Evolutionary conservation across 2,113 vertebrate genomes (phyloP), one percentile per base, ranked within the genome.

Genomic region (Bubo blakistoni): DNA sequence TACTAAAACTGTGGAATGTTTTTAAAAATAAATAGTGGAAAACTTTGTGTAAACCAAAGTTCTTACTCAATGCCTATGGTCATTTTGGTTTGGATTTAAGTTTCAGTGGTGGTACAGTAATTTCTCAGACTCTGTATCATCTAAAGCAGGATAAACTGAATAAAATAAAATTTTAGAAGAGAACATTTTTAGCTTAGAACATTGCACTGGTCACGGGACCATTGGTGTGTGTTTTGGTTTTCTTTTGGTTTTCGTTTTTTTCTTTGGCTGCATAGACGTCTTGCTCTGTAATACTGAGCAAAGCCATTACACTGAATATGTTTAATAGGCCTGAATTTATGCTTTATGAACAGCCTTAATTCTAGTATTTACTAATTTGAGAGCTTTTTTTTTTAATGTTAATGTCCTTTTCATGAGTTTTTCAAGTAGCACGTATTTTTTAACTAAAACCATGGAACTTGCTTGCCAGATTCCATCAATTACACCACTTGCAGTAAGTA

Each of bases 1-100:
- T 54, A 81, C 32, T 83, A 70, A 78, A 92, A 86, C 54, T n/a
- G 36, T 62, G 72, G 42, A 92, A 92, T 74, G 72, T 62, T 95
- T 88, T 70, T 25, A 44, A 92, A 94, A 96, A 93, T 73, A 94
- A 90, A 83, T 88, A 78, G 57, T 40, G 38, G 77, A 84, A 86
- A 92, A 79, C 29, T 55, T 67, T 40, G 36, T 59, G 27, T 89
- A 59, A 89, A 72, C n/a, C 15, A 15, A 76, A 91, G 63, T 66
- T 78, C 26, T 67, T 94, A 76, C 21, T 83, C 20, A 25, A 25
- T 81, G 42, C 20, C 52, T 57, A 51, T n/a, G 16, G 40, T 72
- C 10, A 32, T 90, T 86, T 85, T 72, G 32, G 67, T 94, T 90
- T 77, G 14, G 40, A 44, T 67, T 62, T 63, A n/a, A 54, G 18